These are phyloP conservation scores for Etheostoma nigrum DNA, from an alignment of 2,797 vertebrate genomes.

Conservation along the genomic window DNA sequence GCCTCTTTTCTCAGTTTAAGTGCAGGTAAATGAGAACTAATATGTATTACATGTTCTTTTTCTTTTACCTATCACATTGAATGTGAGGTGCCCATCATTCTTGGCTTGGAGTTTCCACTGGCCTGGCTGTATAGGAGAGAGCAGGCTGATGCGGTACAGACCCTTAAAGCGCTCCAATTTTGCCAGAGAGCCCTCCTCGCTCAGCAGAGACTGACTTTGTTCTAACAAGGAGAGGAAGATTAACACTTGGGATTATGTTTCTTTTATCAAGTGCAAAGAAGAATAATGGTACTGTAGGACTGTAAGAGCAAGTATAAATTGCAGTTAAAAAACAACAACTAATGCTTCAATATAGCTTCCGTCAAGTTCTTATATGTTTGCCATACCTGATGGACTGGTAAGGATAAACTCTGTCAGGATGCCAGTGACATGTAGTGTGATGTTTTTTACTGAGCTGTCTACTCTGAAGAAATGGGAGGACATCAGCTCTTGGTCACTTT, in stretches of 20 bases:
- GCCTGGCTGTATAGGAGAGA: conserved; percentile 81
- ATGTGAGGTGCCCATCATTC: conserved; percentile 76
- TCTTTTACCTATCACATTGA: conserved; percentile 87
- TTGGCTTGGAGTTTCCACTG: conserved; percentile 83
- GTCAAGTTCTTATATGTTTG: neutral
- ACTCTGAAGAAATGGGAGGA: conserved; percentile 83
- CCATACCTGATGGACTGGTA: conserved; percentile 81
- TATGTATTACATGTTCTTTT: neutral
- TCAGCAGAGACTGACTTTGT: conserved; percentile 77
- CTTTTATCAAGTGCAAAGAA: conserved; percentile 5
- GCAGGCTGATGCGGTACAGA: conserved; percentile 84
- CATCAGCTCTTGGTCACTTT: conserved; percentile 58
- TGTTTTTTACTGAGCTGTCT: conserved; percentile 81
- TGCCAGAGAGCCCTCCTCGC: conserved; percentile 70
- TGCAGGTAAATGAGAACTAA: neutral
- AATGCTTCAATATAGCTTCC: neutral
- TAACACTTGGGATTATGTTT: neutral
- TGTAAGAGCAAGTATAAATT: neutral
- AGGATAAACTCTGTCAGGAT: conserved; percentile 80
- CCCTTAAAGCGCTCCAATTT: conserved; percentile 75
- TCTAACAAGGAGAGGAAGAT: conserved; percentile 59
- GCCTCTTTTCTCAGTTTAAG: neutral
- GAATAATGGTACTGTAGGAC: neutral
- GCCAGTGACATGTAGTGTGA: conserved; percentile 85
- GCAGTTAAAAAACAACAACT: neutral